Conservation (phyloP, 2,888 invertebrate species). For the Tenodera sinensis region DNA sequence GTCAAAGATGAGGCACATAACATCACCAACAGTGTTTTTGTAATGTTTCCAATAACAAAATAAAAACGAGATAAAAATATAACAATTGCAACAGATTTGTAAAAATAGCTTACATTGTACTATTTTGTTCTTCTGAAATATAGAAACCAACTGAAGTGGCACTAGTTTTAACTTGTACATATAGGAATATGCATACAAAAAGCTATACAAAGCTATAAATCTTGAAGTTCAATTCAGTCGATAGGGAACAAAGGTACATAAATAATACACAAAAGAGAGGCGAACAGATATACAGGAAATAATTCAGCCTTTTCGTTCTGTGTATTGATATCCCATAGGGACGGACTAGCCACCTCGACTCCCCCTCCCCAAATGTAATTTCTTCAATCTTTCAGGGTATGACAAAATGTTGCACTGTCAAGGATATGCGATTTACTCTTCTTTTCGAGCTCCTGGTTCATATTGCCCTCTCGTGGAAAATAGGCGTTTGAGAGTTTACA, state of each 20-base stretch:
- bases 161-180: background rate
- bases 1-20: no score
- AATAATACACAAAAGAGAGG: background rate
- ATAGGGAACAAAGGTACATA: background rate
- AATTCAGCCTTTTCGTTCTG: background rate
- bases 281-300: background rate
- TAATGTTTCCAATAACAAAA: no score
- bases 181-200: background rate
- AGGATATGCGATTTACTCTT: no score
- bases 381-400: background rate
- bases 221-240: background rate
- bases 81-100: no score
- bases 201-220: background rate
- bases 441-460: no score
- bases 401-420: no score
- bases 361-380: background rate
- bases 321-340: no score
- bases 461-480: no score
- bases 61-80: no score
- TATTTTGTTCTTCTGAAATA: background rate
- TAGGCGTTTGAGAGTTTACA: no score
- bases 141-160: background rate
- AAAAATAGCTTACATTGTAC: background rate
- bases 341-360: accelerated
- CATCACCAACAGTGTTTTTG: no score